phyloP scores from a whole-genome alignment of 2,888 invertebrate genomes.

The Andrena dorsata region DNA sequence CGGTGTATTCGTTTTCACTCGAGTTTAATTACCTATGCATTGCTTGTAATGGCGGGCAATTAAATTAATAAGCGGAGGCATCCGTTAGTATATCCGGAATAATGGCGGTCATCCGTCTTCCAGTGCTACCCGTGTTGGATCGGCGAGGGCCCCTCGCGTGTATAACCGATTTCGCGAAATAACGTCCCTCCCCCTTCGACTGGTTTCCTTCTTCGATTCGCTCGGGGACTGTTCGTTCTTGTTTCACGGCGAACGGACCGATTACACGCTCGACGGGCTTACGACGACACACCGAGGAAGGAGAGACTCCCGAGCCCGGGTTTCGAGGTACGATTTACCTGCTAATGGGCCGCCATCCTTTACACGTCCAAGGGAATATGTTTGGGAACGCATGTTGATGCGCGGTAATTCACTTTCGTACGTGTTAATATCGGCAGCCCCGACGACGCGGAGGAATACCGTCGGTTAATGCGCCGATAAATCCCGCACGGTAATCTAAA shows the following conservation, averaged over 20 bases:
- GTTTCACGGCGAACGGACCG: conserved; percentile 65
- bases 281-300: conserved; percentile 43
- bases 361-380: conserved; percentile 68
- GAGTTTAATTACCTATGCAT: conserved; percentile 81
- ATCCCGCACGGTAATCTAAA: conserved; percentile 58
- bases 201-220: conserved; percentile 29
- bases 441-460: conserved; percentile 62
- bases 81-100: conserved; percentile 79
- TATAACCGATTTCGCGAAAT: conserved; percentile 62
- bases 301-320: conserved; percentile 2
- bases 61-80: conserved; percentile 82
- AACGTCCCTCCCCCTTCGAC: conserved; percentile 43
- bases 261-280: conserved; percentile 42
- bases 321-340: conserved; percentile 66
- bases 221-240: conserved; percentile 35
- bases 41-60: conserved; percentile 80
- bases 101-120: conserved; percentile 80
- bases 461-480: conserved; percentile 66
- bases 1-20: conserved; percentile 74
- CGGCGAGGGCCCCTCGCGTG: conserved; percentile 33
- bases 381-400: conserved; percentile 72
- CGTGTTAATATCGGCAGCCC: conserved; percentile 72
- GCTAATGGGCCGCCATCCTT: conserved; percentile 68
- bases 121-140: conserved; percentile 76
- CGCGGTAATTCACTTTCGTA: conserved; percentile 73